Evolutionary conservation across 2,113 vertebrate genomes (phyloP).

Genomic region (Psettodes erumei): DNA sequence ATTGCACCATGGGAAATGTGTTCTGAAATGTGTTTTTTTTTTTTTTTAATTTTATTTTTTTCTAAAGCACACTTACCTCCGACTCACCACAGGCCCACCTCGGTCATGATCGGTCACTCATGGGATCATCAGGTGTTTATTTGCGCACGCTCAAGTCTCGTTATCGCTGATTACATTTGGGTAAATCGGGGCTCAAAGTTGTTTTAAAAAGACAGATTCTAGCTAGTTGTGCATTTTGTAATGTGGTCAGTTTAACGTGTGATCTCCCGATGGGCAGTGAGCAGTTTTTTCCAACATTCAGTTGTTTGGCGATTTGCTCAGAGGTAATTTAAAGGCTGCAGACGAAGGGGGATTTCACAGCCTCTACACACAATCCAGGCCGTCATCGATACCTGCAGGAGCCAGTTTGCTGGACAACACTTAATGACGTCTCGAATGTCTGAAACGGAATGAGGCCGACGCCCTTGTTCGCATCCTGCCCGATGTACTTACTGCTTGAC

Average conservation of each 20-base stretch:
- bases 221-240: no score
- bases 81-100: conserved; percentile 54
- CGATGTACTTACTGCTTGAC: conserved; percentile 27
- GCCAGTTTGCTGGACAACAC: background rate
- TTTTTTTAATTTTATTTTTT: no score
- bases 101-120: conserved; percentile 9
- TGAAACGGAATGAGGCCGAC: background rate
- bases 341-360: background rate
- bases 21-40: no score
- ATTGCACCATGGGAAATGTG: conserved; percentile 20
- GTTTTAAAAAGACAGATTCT: background rate
- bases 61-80: conserved; percentile 40
- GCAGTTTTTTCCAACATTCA: background rate
- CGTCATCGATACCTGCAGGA: background rate
- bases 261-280: background rate
- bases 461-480: conserved; percentile 3
- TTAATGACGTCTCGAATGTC: background rate
- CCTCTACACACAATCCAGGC: background rate
- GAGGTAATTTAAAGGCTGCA: background rate
- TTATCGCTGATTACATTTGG: conserved; percentile 26
- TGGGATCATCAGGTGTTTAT: conserved; percentile 20
- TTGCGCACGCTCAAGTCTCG: conserved; percentile 14
- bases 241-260: background rate
- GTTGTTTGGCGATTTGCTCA: background rate
- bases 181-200: background rate